Percentiles rank a stretch among this genome's conserved stretches.
phyloP scores from a whole-genome alignment of 1,140 invertebrate species.

The Diorhabda carinulata region DNA sequence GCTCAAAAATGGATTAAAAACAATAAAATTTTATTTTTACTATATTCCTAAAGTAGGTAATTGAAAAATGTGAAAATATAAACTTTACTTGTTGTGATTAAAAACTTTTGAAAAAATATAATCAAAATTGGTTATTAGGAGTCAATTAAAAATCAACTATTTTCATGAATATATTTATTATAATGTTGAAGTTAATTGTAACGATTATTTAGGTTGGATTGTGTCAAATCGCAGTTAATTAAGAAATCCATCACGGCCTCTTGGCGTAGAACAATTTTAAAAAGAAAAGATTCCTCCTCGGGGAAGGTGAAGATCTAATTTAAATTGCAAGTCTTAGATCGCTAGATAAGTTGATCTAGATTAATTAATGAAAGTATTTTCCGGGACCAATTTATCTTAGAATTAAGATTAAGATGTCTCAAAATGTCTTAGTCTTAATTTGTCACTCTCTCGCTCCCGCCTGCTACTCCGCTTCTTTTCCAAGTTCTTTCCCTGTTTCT shows the following conservation, averaged over 20 bases:
- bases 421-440: conserved; percentile 47
- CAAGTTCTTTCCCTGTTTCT: conserved; percentile 12
- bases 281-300: conserved; percentile 5
- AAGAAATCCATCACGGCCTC: background rate
- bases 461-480: conserved; percentile 29
- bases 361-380: conserved; percentile 50
- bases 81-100: too few relatives aligned
- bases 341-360: conserved; percentile 46
- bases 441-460: conserved; percentile 35
- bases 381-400: conserved; percentile 48
- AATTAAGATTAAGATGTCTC: conserved; percentile 48
- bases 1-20: too few relatives aligned
- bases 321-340: conserved; percentile 34
- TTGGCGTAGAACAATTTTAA: background rate
- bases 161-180: too few relatives aligned
- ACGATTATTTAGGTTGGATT: too few relatives aligned
- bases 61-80: too few relatives aligned
- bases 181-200: too few relatives aligned
- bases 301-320: conserved; percentile 20
- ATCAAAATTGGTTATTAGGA: too few relatives aligned
- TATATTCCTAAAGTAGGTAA: too few relatives aligned
- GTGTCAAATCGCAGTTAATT: background rate
- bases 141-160: too few relatives aligned
- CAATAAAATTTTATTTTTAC: too few relatives aligned
- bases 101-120: too few relatives aligned